Evolutionary conservation across 2,113 vertebrate species (phyloP).

Genomic region (Athene noctua): DNA sequence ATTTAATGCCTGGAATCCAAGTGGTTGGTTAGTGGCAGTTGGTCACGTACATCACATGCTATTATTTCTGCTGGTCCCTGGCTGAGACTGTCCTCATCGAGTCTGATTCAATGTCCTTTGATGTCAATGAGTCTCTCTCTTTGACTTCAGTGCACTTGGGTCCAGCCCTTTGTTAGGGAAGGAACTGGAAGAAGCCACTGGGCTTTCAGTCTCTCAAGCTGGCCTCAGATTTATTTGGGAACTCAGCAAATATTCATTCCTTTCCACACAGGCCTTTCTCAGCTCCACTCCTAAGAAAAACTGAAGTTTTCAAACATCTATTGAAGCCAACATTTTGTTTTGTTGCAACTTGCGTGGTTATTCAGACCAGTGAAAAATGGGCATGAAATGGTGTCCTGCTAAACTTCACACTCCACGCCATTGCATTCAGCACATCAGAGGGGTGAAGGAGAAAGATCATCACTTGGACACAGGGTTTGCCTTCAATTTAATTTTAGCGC

Average conservation of each 20-base stretch:
- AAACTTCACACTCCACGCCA: background rate
- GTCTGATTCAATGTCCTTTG: background rate
- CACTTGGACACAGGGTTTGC: accelerated
- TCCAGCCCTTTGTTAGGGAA: slow-evolving; percentile 20
- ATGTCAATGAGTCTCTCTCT: background rate
- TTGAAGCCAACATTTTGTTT: background rate
- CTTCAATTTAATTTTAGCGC: background rate
- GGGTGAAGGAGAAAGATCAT: background rate
- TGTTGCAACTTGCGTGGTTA: background rate
- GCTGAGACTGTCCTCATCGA: background rate
- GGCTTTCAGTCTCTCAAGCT: background rate
- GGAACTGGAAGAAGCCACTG: slow-evolving; percentile 4
- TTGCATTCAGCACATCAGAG: background rate
- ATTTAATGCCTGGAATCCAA: background rate
- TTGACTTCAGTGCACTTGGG: background rate
- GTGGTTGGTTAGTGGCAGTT: background rate
- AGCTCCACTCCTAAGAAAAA: background rate
- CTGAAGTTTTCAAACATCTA: background rate
- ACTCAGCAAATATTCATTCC: background rate
- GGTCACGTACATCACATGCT: slow-evolving; percentile 45
- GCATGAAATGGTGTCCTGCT: background rate
- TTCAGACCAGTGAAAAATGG: background rate
- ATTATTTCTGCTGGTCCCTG: slow-evolving; percentile 31
- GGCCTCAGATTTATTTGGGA: background rate
- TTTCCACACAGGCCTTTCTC: background rate